These are phyloP conservation scores for Corythoichthys intestinalis DNA, from an alignment of 2,113 vertebrate genomes.

Conservation along the genomic window DNA sequence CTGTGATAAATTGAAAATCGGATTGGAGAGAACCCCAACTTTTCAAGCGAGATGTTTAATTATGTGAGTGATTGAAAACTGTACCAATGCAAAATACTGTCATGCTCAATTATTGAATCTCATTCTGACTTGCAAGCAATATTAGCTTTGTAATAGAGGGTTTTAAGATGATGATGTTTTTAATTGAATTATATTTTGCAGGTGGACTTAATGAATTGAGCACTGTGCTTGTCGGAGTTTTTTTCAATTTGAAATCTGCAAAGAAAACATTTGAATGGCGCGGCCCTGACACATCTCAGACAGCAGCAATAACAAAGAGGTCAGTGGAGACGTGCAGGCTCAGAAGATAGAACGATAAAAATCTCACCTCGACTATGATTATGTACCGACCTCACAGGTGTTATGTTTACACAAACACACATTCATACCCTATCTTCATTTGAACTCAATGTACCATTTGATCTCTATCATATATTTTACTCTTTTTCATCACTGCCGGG, in stretches of 20 bases:
- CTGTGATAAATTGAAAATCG: slow-evolving; percentile 66
- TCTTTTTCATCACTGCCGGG: slow-evolving; percentile 19
- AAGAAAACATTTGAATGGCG: slow-evolving; percentile 19
- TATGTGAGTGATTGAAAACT: slow-evolving; percentile 54
- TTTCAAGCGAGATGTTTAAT: slow-evolving; percentile 67
- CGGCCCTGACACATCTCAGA: slow-evolving; percentile 27
- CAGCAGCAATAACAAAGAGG: slow-evolving; percentile 28
- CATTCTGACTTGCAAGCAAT: background rate
- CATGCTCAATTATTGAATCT: slow-evolving; percentile 20
- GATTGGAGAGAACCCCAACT: slow-evolving; percentile 60
- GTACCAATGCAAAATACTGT: slow-evolving; percentile 57
- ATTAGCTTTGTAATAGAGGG: background rate
- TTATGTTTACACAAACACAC: slow-evolving; percentile 45
- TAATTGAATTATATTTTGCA: background rate
- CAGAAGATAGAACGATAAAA: slow-evolving; percentile 38
- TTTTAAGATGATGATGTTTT: background rate
- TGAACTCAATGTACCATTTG: slow-evolving; percentile 48
- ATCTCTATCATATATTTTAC: slow-evolving; percentile 49
- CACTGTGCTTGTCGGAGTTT: background rate
- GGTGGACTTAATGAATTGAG: background rate
- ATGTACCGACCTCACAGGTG: slow-evolving; percentile 53
- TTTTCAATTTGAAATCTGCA: background rate
- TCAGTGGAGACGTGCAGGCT: slow-evolving; percentile 19
- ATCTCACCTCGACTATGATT: slow-evolving; percentile 63
- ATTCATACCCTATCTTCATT: slow-evolving; percentile 20